phyloP scores from a whole-genome alignment of 1,140 invertebrate genomes.

The Aleiodes sp. region DNA sequence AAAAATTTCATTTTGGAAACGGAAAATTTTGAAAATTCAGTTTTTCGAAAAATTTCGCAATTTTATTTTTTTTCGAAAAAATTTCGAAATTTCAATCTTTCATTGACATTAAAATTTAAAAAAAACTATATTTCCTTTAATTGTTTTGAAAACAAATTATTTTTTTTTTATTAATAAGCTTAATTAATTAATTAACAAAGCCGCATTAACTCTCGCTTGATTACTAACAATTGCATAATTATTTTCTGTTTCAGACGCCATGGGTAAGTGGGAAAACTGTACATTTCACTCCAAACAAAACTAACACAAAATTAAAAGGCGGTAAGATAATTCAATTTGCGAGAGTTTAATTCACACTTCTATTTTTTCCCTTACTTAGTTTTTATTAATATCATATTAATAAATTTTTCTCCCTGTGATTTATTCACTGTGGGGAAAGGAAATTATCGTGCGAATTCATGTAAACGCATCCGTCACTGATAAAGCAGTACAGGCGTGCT shows the following conservation, averaged over 20 bases:
- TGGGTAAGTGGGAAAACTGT: constrained; percentile 62
- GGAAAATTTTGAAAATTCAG: too few relatives aligned
- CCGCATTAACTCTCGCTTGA: neutral
- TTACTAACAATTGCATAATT: constrained; percentile 36
- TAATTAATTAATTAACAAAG: neutral
- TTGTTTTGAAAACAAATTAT: too few relatives aligned
- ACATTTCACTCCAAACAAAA: too few relatives aligned
- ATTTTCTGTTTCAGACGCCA: constrained; percentile 65
- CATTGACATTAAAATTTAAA: too few relatives aligned
- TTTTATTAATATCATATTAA: too few relatives aligned
- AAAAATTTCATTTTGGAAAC: too few relatives aligned
- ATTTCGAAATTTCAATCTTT: too few relatives aligned
- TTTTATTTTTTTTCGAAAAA: too few relatives aligned
- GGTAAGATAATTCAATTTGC: constrained; percentile 17
- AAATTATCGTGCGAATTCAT: constrained; percentile 3
- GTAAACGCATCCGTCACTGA: constrained; percentile 17
- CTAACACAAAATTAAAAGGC: constrained; percentile 12
- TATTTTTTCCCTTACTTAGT: neutral
- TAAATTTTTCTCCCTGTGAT: neutral
- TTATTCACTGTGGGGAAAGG: neutral
- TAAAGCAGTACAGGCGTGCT: constrained; percentile 8
- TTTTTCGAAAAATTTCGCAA: too few relatives aligned
- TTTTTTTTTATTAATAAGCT: neutral
- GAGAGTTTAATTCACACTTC: neutral
- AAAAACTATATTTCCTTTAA: too few relatives aligned